phyloP scores from a whole-genome alignment of 2,113 vertebrate species.

The Sorex araneus region DNA sequence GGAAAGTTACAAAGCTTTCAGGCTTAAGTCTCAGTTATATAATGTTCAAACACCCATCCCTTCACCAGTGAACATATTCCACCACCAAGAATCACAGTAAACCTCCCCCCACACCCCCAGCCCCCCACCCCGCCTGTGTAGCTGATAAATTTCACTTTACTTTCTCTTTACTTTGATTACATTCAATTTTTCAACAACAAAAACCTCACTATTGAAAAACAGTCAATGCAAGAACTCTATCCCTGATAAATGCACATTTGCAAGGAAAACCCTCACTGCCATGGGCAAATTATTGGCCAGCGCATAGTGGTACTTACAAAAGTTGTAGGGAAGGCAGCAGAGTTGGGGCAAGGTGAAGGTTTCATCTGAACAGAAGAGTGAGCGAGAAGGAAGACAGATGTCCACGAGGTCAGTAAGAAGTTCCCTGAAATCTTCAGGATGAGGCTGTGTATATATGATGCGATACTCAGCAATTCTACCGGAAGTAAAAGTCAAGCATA shows the following conservation, averaged over 20 bases:
- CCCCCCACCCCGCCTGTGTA: no score
- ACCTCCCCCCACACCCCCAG: no score
- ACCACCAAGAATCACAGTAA: no score
- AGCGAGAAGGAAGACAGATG: background rate
- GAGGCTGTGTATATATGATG: accelerated
- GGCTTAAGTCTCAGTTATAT: no score
- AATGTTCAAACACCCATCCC: no score
- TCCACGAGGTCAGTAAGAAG: background rate
- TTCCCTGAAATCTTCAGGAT: background rate
- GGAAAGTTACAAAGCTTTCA: no score
- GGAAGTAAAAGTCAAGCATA: no score
- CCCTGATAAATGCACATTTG: background rate
- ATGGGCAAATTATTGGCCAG: background rate
- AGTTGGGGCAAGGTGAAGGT: background rate
- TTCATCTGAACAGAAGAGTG: background rate
- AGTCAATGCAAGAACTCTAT: background rate
- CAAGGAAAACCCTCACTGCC: background rate
- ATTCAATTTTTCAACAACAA: no score
- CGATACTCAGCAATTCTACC: background rate
- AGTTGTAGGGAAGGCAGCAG: background rate
- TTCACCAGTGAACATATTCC: no score
- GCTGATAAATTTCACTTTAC: no score
- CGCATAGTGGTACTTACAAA: background rate
- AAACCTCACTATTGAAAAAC: background rate
- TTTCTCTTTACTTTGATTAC: no score